These are phyloP conservation scores for Ormyrus rosae DNA, from an alignment of 2,888 invertebrate species.

Conservation along the genomic window DNA sequence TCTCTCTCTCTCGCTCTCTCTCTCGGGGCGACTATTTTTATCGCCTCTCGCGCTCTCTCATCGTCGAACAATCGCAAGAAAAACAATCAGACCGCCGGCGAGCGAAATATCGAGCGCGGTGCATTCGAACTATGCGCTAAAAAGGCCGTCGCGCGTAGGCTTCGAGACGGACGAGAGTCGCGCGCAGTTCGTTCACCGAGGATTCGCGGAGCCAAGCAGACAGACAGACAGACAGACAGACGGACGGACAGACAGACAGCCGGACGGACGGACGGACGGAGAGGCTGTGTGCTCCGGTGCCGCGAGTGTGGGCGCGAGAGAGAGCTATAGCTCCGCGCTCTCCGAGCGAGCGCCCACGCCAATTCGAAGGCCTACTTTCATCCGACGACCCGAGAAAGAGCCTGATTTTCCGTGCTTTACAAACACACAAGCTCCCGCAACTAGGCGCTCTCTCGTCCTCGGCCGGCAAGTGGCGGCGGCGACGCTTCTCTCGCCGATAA, in stretches of 20 bases:
- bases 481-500: not conserved
- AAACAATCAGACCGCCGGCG: conserved; percentile 33
- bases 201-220: not conserved
- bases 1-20: too few relatives aligned
- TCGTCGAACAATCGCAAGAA: conserved; percentile 40
- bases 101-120: not conserved
- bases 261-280: not conserved
- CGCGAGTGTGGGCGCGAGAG: too few relatives aligned
- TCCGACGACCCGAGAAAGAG: conserved; percentile 54
- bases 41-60: conserved; percentile 17
- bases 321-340: not conserved
- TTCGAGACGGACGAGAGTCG: too few relatives aligned
- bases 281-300: not conserved
- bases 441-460: not conserved
- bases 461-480: too few relatives aligned
- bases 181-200: conserved; percentile 10
- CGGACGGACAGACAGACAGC: not conserved
- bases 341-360: conserved; percentile 63
- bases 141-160: too few relatives aligned
- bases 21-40: conserved; percentile 39
- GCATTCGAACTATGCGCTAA: not conserved
- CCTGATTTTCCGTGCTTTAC: too few relatives aligned
- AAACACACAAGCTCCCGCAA: conserved; percentile 52
- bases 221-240: not conserved
- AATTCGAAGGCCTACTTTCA: conserved; percentile 63